Evolutionary conservation across 2,113 vertebrate genomes (phyloP).

Genomic region (Microcebus jonahi): DNA sequence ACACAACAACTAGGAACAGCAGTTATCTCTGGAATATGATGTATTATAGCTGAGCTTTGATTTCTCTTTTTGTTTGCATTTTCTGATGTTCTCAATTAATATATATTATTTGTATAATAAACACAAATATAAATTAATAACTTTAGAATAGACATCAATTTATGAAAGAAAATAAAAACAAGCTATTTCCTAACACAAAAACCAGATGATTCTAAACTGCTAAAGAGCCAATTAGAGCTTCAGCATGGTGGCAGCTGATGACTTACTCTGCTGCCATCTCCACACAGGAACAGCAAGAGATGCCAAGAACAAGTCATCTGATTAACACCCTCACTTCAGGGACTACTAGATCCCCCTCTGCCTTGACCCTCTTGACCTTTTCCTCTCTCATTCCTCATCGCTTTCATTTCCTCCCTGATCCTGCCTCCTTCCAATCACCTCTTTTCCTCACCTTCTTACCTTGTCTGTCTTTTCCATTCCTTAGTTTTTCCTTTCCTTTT

Average conservation of each 20-base stretch:
- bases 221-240: neutral
- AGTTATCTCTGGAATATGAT: slow-evolving; percentile 14
- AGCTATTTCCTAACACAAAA: neutral
- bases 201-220: neutral
- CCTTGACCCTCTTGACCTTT: neutral
- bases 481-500: neutral
- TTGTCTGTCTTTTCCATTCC: neutral
- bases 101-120: slow-evolving; percentile 6
- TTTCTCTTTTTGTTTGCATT: slow-evolving; percentile 41
- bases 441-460: neutral
- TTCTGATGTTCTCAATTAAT: slow-evolving; percentile 3
- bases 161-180: neutral
- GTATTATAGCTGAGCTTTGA: neutral
- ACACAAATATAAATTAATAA: slow-evolving; percentile 39
- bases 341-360: neutral
- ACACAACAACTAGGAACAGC: neutral
- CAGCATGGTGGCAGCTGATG: neutral
- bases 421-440: neutral
- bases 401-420: neutral
- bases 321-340: neutral
- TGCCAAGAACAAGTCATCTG: neutral
- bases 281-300: neutral
- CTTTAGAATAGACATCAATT: slow-evolving; percentile 16
- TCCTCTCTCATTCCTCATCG: neutral
- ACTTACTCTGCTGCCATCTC: neutral